A percentile compares a stretch with the other conserved stretches of the same genome.
phyloP scores from a whole-genome alignment of 2,888 invertebrate genomes.

The Bombylius major region DNA sequence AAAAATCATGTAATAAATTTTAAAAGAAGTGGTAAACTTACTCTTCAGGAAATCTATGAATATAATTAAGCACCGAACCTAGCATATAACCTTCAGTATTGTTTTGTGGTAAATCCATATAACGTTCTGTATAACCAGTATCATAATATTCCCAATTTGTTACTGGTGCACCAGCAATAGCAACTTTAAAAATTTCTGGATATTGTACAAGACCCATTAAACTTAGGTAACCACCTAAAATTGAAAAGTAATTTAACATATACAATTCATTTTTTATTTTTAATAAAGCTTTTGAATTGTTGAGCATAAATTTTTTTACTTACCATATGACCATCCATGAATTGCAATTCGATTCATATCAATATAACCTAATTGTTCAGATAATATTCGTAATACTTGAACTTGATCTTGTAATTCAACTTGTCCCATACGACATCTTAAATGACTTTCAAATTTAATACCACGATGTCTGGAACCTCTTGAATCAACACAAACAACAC shows the following conservation, averaged over 20 bases:
- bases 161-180: constrained; percentile 95
- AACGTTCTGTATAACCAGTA: constrained; percentile 96
- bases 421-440: constrained; percentile 82
- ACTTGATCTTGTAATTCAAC: constrained; percentile 92
- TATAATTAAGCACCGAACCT: constrained; percentile 74
- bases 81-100: constrained; percentile 68
- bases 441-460: constrained; percentile 78
- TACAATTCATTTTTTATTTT: too few species aligned
- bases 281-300: too few species aligned
- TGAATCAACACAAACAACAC: constrained; percentile 90
- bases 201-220: constrained; percentile 87
- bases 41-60: constrained; percentile 85
- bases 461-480: constrained; percentile 92
- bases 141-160: constrained; percentile 96
- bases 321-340: constrained; percentile 97
- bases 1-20: not conserved
- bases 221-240: constrained; percentile 76
- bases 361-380: constrained; percentile 72
- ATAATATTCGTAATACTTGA: constrained; percentile 78
- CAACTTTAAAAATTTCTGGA: constrained; percentile 87
- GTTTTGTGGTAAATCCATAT: constrained; percentile 76
- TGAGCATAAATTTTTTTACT: constrained; percentile 13
- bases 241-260: not conserved
- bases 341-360: constrained; percentile 88
- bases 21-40: constrained; percentile 37